Percentiles rank a stretch among this genome's conserved stretches.
Conservation (phyloP, 2,113 vertebrate species). For the Scartelaos histophorus region DNA sequence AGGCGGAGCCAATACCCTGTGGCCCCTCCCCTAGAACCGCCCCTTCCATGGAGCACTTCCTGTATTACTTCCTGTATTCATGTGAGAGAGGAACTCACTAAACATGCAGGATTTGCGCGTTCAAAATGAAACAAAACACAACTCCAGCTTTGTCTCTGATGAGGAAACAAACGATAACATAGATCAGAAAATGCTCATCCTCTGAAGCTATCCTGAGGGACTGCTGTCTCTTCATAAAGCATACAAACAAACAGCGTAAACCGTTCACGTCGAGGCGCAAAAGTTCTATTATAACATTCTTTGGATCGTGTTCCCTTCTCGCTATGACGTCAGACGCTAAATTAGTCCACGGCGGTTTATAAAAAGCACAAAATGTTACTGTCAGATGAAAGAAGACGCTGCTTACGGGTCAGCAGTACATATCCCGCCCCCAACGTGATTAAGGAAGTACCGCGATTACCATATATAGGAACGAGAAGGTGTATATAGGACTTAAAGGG, state of each 20-base stretch:
- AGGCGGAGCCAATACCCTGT: no score
- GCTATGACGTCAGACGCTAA: conserved; percentile 24
- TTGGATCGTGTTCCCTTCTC: background rate
- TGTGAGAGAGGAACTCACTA: no score
- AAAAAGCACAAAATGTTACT: conserved; percentile 40
- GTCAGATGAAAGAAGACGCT: conserved; percentile 59
- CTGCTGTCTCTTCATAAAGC: background rate
- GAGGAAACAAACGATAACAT: no score
- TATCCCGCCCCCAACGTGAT: conserved; percentile 65
- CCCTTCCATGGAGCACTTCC: no score
- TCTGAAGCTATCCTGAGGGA: background rate
- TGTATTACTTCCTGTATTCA: no score
- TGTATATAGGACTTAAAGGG: conserved; percentile 59
- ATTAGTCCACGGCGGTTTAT: conserved; percentile 20
- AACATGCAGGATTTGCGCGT: no score
- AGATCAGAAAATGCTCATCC: background rate
- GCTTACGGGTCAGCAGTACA: conserved; percentile 52
- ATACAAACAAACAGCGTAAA: background rate
- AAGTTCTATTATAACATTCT: background rate
- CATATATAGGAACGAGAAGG: conserved; percentile 52
- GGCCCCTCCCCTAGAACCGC: no score
- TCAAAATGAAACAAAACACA: no score
- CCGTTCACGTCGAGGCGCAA: background rate
- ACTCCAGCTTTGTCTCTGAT: no score
- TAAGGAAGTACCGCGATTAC: conserved; percentile 68